Percentiles rank a stretch among this genome's conserved stretches.
Conservation (phyloP, 2,888 invertebrate genomes). For the Diadromus collaris region DNA sequence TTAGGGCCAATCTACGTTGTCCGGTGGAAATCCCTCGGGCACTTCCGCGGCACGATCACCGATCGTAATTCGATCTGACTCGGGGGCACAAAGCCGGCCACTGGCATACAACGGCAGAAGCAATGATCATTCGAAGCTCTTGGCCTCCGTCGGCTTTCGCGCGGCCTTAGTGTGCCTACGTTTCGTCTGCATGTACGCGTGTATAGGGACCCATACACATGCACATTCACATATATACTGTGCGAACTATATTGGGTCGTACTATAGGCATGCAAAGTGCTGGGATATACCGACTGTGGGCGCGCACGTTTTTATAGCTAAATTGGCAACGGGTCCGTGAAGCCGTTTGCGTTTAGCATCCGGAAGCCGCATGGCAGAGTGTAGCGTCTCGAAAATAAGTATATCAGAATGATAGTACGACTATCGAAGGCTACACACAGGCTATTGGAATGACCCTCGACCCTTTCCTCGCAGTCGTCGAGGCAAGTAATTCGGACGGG, state of each 20-base stretch:
- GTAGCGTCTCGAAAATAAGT: conserved; percentile 2
- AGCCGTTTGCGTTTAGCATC: conserved; percentile 12
- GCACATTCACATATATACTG: neutral
- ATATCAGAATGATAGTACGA: neutral
- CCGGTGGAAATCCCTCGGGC: conserved; percentile 67
- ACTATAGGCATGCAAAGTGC: conserved; percentile 8
- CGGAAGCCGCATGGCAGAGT: conserved; percentile 23
- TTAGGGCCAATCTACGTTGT: conserved; percentile 74
- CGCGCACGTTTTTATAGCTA: conserved; percentile 21
- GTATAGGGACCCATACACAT: conserved; percentile 6
- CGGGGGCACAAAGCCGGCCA: conserved; percentile 68
- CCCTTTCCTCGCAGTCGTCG: conserved; percentile 18
- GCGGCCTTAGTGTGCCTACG: conserved; percentile 27
- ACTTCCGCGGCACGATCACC: conserved; percentile 69
- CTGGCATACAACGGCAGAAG: conserved; percentile 60
- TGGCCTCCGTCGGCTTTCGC: conserved; percentile 26
- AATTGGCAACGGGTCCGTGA: conserved; percentile 33
- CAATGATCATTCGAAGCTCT: conserved; percentile 59
- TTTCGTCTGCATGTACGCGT: conserved; percentile 22
- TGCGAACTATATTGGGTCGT: neutral
- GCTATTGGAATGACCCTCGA: conserved; percentile 36
- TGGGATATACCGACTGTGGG: conserved; percentile 14
- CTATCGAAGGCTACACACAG: neutral
- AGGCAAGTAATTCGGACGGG: conserved; percentile 5
- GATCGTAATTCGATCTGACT: conserved; percentile 77